Conservation (phyloP, 64 coral and sea anemone species). For the Stichodactyla mertensii region DNA sequence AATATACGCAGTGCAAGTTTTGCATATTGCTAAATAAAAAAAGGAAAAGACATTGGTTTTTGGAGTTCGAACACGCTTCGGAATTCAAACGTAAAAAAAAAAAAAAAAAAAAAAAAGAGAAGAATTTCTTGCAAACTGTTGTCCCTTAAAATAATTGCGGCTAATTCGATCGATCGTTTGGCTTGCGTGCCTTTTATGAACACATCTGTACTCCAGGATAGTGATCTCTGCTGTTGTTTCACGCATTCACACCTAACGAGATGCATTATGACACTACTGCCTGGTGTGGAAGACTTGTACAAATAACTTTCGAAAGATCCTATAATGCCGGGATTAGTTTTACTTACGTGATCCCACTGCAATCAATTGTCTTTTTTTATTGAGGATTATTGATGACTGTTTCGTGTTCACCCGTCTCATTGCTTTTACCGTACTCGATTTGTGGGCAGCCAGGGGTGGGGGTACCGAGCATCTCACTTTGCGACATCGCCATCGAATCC, state of each 20-base stretch:
- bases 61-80: neutral
- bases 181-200: no score
- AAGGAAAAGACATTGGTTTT: neutral
- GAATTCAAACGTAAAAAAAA: neutral
- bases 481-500: constrained; percentile 32
- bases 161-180: no score
- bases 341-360: constrained; percentile 30
- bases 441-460: constrained; percentile 14
- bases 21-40: constrained; percentile 12
- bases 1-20: neutral
- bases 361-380: neutral
- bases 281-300: neutral
- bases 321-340: neutral
- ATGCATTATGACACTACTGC: no score
- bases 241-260: no score
- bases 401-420: constrained; percentile 22
- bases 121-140: no score
- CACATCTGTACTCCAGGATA: no score
- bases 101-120: neutral
- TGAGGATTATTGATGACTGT: constrained; percentile 13
- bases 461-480: constrained; percentile 36
- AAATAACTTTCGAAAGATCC: neutral
- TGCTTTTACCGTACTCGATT: constrained; percentile 12
- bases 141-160: neutral
- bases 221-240: no score